A percentile compares a stretch with the other conserved stretches of the same genome.
These are phyloP conservation scores for Cnemophilus loriae DNA, from an alignment of 2,113 vertebrate genomes.

Conservation along the genomic window DNA sequence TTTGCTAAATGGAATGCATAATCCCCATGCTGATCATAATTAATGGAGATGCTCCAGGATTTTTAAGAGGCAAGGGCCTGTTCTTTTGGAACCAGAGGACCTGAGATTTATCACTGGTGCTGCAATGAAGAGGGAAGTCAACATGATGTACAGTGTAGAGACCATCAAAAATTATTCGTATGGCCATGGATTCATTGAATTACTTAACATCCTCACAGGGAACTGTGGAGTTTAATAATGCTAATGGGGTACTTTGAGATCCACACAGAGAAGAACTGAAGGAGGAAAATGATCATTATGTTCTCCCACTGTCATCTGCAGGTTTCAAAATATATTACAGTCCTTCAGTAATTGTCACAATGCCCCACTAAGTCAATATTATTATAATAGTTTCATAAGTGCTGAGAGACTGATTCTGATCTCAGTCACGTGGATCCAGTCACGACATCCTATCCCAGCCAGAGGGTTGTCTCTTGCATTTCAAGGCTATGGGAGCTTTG, in stretches of 20 bases:
- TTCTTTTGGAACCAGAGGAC: neutral
- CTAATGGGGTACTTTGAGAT: conserved; percentile 40
- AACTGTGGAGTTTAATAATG: conserved; percentile 21
- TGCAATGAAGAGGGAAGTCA: neutral
- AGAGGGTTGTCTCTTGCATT: neutral
- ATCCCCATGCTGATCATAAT: neutral
- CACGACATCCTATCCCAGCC: fast-evolving
- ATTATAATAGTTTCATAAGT: neutral
- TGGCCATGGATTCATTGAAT: neutral
- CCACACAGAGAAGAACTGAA: neutral
- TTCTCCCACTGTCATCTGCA: conserved; percentile 32
- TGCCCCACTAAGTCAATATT: conserved; percentile 42
- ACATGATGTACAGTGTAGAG: neutral
- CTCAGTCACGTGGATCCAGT: neutral
- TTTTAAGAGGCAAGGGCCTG: neutral
- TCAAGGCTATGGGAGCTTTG: neutral
- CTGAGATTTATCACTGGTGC: neutral
- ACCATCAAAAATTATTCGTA: conserved; percentile 8
- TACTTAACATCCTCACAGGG: neutral
- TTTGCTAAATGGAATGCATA: neutral
- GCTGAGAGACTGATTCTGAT: neutral
- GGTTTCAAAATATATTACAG: conserved; percentile 49
- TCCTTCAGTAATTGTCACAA: conserved; percentile 39
- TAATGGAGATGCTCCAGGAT: neutral
- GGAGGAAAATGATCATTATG: conserved; percentile 5